phyloP scores from a whole-genome alignment of 2,888 invertebrate species.

The Pristionchus mayeri region DNA sequence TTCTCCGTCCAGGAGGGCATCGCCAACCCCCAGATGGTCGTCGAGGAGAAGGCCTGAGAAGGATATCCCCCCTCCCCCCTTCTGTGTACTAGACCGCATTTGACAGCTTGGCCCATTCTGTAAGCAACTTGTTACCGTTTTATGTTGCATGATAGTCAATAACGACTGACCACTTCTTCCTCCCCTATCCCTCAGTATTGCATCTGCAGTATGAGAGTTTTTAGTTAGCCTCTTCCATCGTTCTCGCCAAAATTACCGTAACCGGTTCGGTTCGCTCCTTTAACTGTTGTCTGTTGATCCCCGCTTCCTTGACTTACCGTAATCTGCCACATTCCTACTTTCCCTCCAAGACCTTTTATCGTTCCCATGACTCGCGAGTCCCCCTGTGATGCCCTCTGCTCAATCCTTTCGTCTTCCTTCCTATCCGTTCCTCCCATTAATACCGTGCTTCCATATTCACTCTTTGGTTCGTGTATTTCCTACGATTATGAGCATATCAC shows the following conservation, averaged over 20 bases:
- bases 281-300: slow-evolving; percentile 16
- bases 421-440: slow-evolving; percentile 4
- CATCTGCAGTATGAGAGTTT: background rate
- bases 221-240: background rate
- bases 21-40: slow-evolving; percentile 18
- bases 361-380: background rate
- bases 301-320: background rate
- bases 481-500: slow-evolving; percentile 23
- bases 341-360: background rate
- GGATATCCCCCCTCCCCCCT: background rate
- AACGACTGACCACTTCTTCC: background rate
- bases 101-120: background rate
- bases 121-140: slow-evolving; percentile 6
- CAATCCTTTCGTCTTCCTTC: slow-evolving; percentile 9
- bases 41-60: background rate
- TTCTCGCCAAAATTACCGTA: slow-evolving; percentile 20
- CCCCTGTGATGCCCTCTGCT: slow-evolving; percentile 20
- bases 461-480: slow-evolving; percentile 26
- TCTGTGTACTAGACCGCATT: no score
- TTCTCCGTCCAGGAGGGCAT: background rate
- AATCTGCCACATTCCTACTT: background rate
- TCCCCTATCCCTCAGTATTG: background rate
- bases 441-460: slow-evolving; percentile 28
- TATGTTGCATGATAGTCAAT: background rate
- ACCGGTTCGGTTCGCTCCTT: background rate